A percentile compares a stretch with the other conserved stretches of the same genome.
Evolutionary conservation across 2,797 vertebrate species (phyloP).

Genomic region (Hoplostethus mediterraneus): DNA sequence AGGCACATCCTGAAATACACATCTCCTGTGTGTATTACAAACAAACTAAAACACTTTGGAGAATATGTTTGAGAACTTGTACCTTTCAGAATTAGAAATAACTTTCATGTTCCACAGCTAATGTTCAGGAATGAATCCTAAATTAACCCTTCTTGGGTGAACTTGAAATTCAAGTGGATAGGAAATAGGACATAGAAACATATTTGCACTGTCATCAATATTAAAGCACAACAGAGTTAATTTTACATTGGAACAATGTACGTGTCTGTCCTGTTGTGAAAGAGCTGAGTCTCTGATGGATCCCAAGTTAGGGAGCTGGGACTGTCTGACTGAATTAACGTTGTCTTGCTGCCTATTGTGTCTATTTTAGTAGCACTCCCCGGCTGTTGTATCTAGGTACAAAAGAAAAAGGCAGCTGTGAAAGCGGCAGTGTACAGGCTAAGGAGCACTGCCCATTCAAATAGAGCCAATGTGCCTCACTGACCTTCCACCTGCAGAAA

Average conservation of each 20-base stretch:
- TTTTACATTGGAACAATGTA: constrained; percentile 16
- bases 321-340: constrained; percentile 64
- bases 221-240: constrained; percentile 1
- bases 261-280: constrained; percentile 24
- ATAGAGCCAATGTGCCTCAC: constrained; percentile 8
- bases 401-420: neutral
- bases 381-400: constrained; percentile 32
- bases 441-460: constrained; percentile 11
- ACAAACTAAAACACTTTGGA: neutral
- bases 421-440: neutral
- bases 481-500: constrained; percentile 42
- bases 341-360: constrained; percentile 41
- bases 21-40: neutral
- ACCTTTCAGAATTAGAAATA: neutral
- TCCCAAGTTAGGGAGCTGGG: constrained; percentile 10
- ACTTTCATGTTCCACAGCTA: neutral
- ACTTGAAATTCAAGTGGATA: neutral
- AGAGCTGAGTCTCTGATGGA: constrained; percentile 33
- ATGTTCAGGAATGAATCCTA: neutral
- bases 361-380: constrained; percentile 52
- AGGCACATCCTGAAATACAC: neutral
- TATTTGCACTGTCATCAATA: constrained; percentile 4
- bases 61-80: neutral
- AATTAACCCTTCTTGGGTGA: neutral
- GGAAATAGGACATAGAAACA: neutral